Conservation (phyloP, 2,113 vertebrate species). For the Phyllostomus discolor region DNA sequence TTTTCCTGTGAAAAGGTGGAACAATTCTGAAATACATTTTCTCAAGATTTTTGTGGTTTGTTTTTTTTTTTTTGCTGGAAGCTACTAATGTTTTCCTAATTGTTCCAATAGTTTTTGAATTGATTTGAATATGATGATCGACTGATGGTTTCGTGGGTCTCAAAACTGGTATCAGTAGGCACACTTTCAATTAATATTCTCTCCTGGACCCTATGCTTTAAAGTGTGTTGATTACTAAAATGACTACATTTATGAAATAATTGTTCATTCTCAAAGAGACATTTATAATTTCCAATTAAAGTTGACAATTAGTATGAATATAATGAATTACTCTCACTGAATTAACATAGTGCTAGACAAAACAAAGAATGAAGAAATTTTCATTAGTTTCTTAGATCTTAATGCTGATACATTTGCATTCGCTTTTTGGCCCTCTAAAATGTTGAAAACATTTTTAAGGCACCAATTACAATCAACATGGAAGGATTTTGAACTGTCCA, state of each 20-base stretch:
- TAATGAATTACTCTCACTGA: constrained; percentile 18
- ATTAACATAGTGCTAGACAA: constrained; percentile 46
- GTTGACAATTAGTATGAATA: constrained; percentile 54
- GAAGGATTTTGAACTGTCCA: background rate
- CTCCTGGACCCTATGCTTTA: background rate
- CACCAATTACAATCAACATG: background rate
- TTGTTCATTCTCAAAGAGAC: constrained; percentile 55
- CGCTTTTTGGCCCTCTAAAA: background rate
- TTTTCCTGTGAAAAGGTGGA: background rate
- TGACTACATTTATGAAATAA: constrained; percentile 34
- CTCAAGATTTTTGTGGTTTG: background rate
- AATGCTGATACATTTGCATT: constrained; percentile 22
- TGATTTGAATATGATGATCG: background rate
- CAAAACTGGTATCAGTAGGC: background rate
- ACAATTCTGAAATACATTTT: background rate
- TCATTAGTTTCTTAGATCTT: constrained; percentile 47
- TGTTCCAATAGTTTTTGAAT: background rate
- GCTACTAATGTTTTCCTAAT: background rate
- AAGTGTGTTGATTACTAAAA: constrained; percentile 31
- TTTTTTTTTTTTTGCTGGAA: background rate
- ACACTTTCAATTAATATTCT: constrained; percentile 41
- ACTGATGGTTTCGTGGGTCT: background rate
- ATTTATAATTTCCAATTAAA: constrained; percentile 61
- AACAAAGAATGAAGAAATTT: constrained; percentile 51
- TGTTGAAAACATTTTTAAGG: background rate